Conservation (phyloP, 1,140 invertebrate genomes). For the Protaetia brevitarsis region DNA sequence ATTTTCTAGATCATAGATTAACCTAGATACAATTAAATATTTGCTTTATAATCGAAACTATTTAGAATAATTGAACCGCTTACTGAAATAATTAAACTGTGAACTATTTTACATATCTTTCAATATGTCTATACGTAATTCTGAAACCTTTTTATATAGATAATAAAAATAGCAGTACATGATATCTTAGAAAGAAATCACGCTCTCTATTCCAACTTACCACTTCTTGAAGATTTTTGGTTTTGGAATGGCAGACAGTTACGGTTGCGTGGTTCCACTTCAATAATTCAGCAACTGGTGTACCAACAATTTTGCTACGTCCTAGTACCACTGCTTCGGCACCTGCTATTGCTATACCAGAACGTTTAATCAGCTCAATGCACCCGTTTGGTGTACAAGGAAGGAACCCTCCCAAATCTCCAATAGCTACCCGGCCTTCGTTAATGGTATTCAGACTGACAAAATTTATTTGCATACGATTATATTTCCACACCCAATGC, state of each 20-base stretch:
- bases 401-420: constrained; percentile 81
- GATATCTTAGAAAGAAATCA: too few species aligned
- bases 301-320: constrained; percentile 96
- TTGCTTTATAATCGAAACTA: too few species aligned
- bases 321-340: constrained; percentile 91
- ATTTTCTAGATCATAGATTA: not conserved
- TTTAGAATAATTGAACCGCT: too few species aligned
- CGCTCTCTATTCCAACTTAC: constrained; percentile 57
- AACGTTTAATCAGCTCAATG: constrained; percentile 85
- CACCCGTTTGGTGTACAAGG: constrained; percentile 94
- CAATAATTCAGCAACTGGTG: constrained; percentile 88
- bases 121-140: too few species aligned
- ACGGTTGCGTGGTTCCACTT: constrained; percentile 97
- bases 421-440: constrained; percentile 82
- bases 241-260: constrained; percentile 94
- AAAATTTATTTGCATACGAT: constrained; percentile 34
- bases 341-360: constrained; percentile 76
- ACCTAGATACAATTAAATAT: too few species aligned
- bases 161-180: too few species aligned
- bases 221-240: constrained; percentile 74
- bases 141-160: too few species aligned
- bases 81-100: too few species aligned
- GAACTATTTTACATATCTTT: too few species aligned
- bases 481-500: too few species aligned
- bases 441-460: constrained; percentile 84